Evolutionary conservation across 2,797 vertebrate species (phyloP).

Genomic region (Falco rusticolus): DNA sequence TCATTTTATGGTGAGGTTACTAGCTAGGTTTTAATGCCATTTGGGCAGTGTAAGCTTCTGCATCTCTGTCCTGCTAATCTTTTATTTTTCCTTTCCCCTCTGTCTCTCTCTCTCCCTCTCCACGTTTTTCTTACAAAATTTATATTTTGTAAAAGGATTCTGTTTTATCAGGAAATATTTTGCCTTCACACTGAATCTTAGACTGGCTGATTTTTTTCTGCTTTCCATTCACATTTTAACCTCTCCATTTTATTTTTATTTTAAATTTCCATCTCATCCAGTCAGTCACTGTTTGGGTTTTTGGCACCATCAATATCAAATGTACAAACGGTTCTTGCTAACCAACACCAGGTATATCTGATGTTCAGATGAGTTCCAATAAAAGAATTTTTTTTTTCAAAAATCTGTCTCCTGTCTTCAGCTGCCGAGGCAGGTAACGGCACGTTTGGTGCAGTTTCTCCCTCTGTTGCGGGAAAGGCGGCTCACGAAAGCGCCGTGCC

Average conservation of each 20-base stretch:
- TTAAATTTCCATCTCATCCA: conserved; percentile 69
- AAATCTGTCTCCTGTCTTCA: conserved; percentile 68
- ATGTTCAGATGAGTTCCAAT: conserved; percentile 94
- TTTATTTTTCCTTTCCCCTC: conserved; percentile 6
- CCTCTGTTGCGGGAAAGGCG: not conserved
- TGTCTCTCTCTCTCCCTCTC: conserved; percentile 40
- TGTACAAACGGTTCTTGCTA: conserved; percentile 89
- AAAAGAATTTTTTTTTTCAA: conserved; percentile 83
- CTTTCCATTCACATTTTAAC: conserved; percentile 49
- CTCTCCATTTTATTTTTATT: conserved; percentile 34
- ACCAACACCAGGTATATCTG: conserved; percentile 91
- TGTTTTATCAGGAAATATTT: conserved; percentile 75
- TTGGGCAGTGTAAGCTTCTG: conserved; percentile 75
- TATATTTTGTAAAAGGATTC: conserved; percentile 81
- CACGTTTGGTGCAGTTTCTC: rapidly evolving
- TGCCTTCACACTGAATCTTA: conserved; percentile 69
- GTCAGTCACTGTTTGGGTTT: conserved; percentile 81
- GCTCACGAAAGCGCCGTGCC: rapidly evolving
- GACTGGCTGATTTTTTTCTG: conserved; percentile 70
- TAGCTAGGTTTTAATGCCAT: conserved; percentile 62
- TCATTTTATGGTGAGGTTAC: conserved; percentile 41
- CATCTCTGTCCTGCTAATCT: conserved; percentile 57
- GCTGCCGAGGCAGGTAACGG: not conserved
- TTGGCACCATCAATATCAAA: conserved; percentile 88
- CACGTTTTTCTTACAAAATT: conserved; percentile 74